Evolutionary conservation across 2,113 vertebrate species (phyloP).

Genomic region (Amazona vittata): DNA sequence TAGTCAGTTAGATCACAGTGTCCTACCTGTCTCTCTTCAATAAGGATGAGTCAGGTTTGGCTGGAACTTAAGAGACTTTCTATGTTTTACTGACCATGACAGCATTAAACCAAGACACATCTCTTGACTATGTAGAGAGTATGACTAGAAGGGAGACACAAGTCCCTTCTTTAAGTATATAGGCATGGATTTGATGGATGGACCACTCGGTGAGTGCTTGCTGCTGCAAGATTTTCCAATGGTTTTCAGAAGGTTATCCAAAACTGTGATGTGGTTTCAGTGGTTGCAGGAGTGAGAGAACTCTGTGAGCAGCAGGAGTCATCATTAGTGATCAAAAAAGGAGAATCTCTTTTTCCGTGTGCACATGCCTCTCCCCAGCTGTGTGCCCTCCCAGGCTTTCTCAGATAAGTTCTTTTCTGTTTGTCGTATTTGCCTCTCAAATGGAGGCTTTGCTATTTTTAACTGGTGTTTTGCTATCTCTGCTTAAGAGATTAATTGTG

Average conservation of each 20-base stretch:
- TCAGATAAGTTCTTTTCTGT: neutral
- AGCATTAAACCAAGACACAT: neutral
- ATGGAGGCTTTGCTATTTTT: neutral
- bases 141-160: neutral
- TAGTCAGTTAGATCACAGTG: neutral
- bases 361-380: neutral
- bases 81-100: neutral
- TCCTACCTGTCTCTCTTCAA: neutral
- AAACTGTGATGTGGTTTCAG: constrained; percentile 12
- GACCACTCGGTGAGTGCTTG: neutral
- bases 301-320: neutral
- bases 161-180: neutral
- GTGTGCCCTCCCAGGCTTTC: neutral
- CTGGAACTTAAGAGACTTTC: neutral
- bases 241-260: constrained; percentile 33
- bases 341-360: neutral
- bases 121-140: neutral
- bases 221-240: neutral
- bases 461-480: neutral
- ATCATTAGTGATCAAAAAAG: neutral
- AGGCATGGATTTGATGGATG: neutral
- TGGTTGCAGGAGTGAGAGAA: neutral
- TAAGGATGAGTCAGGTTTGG: neutral
- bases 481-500: neutral
- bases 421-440: neutral